Percentiles rank a stretch among this genome's conserved stretches.
These are phyloP conservation scores for Sebastes vulpes DNA, from an alignment of 2,797 vertebrate genomes.

Conservation along the genomic window DNA sequence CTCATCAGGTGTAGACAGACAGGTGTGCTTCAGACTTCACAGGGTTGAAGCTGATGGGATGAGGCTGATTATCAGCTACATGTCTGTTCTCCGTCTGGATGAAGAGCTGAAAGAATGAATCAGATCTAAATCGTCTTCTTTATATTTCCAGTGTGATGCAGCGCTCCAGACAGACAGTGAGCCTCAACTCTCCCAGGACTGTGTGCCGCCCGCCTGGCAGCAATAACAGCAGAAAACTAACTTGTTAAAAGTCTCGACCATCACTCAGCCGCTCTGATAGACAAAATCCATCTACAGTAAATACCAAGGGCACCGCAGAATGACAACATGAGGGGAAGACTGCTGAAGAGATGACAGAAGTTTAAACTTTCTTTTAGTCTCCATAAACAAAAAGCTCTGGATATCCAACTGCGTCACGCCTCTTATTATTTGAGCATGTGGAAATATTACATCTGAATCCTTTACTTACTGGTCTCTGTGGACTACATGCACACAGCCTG, in stretches of 20 bases:
- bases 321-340: slow-evolving; percentile 40
- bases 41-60: too few relatives aligned
- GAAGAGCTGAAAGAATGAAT: slow-evolving; percentile 40
- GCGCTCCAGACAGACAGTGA: slow-evolving; percentile 38
- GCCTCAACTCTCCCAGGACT: slow-evolving; percentile 64
- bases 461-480: background rate
- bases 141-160: slow-evolving; percentile 59
- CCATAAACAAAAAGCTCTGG: background rate
- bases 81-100: slow-evolving; percentile 21
- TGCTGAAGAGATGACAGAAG: background rate
- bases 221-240: slow-evolving; percentile 74
- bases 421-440: background rate
- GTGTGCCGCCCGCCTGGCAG: slow-evolving; percentile 50
- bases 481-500: background rate
- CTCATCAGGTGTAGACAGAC: background rate
- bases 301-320: slow-evolving; percentile 59
- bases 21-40: background rate
- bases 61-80: background rate
- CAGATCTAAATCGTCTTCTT: slow-evolving; percentile 19
- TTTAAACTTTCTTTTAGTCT: slow-evolving; percentile 4
- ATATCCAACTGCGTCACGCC: background rate
- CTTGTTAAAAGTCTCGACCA: slow-evolving; percentile 76
- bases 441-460: background rate
- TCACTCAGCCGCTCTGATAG: slow-evolving; percentile 72
- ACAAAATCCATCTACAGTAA: slow-evolving; percentile 72